A percentile compares a stretch with the other conserved stretches of the same genome.
phyloP scores from a whole-genome alignment of 2,797 vertebrate species.

The Crocidura indochinensis region DNA sequence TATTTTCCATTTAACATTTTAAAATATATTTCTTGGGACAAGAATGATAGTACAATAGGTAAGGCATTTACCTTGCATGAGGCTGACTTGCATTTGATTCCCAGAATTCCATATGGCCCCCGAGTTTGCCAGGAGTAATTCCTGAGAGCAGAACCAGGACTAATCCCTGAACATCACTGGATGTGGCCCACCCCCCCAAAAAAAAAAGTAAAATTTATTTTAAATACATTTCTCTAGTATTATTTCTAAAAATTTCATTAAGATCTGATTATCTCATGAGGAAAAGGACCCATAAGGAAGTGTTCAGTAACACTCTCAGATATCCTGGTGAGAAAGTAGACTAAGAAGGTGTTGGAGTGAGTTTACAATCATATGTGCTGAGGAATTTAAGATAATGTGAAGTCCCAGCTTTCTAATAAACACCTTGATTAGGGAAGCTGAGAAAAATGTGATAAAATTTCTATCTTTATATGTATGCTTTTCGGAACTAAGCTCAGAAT shows the following conservation, averaged over 20 bases:
- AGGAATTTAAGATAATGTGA: constrained; percentile 57
- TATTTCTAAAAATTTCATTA: constrained; percentile 34
- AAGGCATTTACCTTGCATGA: too few relatives aligned
- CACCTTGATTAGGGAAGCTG: constrained; percentile 25
- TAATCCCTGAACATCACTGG: too few relatives aligned
- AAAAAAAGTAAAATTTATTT: too few relatives aligned
- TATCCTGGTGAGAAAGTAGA: background rate
- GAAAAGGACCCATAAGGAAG: background rate
- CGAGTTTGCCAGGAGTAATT: too few relatives aligned
- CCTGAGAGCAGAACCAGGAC: too few relatives aligned
- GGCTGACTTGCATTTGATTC: too few relatives aligned
- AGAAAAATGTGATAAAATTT: constrained; percentile 23
- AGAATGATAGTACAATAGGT: too few relatives aligned
- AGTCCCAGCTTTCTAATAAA: background rate
- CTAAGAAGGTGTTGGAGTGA: background rate
- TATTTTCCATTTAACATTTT: background rate
- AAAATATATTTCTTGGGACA: too few relatives aligned
- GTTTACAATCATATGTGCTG: background rate
- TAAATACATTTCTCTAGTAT: background rate
- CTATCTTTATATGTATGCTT: background rate
- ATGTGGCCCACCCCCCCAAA: too few relatives aligned
- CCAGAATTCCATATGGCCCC: too few relatives aligned
- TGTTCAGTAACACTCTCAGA: constrained; percentile 3
- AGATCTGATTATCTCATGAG: background rate
- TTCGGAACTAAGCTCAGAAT: constrained; percentile 43